A percentile compares a stretch with the other conserved stretches of the same genome.
Evolutionary conservation across 1,140 invertebrate species (phyloP).

Genomic region (Gryllus bimaculatus): DNA sequence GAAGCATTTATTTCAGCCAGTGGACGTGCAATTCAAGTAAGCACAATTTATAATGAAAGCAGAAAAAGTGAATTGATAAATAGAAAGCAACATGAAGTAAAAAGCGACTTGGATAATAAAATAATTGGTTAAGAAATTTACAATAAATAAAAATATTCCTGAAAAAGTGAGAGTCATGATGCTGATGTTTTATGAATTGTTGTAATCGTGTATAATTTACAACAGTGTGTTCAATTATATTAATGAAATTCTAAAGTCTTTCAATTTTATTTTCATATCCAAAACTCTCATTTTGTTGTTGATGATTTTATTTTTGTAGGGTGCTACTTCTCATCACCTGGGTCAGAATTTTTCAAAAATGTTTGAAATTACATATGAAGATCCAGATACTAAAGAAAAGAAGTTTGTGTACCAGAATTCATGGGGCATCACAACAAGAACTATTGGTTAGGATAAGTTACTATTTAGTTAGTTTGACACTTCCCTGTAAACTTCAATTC

Average conservation of each 20-base stretch:
- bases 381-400: constrained; percentile 83
- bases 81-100: no score
- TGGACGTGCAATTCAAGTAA: constrained; percentile 82
- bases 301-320: constrained; percentile 38
- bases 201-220: no score
- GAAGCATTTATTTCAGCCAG: constrained; percentile 92
- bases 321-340: constrained; percentile 94
- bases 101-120: no score
- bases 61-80: no score
- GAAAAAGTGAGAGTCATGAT: background rate
- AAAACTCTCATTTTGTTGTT: background rate
- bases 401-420: constrained; percentile 94
- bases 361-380: constrained; percentile 95
- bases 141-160: background rate
- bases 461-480: constrained; percentile 7
- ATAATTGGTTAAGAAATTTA: constrained; percentile 14
- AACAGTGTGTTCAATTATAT: background rate
- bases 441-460: constrained; percentile 54
- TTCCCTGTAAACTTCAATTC: constrained; percentile 25
- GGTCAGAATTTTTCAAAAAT: constrained; percentile 99
- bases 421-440: constrained; percentile 95
- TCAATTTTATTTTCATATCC: background rate
- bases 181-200: no score
- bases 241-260: background rate
- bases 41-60: background rate